Percentiles rank a stretch among this genome's conserved stretches.
These are phyloP conservation scores for Acromyrmex heyeri DNA, from an alignment of 1,140 invertebrate genomes.

Conservation along the genomic window DNA sequence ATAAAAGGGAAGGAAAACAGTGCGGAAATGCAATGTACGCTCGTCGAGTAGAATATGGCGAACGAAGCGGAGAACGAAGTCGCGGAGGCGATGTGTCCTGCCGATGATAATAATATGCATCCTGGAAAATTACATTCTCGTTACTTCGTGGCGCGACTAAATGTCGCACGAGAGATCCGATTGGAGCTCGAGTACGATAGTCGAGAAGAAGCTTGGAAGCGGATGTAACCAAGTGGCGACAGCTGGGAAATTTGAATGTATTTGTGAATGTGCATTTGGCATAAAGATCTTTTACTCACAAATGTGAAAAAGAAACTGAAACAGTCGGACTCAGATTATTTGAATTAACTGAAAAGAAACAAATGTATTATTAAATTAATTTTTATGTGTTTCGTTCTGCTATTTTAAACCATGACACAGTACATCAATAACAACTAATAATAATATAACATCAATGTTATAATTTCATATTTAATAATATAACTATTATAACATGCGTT, in stretches of 20 bases:
- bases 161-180: constrained; percentile 36
- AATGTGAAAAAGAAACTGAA: constrained; percentile 35
- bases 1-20: constrained; percentile 57
- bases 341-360: background rate
- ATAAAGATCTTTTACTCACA: constrained; percentile 22
- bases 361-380: background rate
- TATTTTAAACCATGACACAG: background rate
- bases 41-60: constrained; percentile 44
- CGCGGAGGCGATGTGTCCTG: constrained; percentile 41
- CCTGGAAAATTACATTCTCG: constrained; percentile 75
- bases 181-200: background rate
- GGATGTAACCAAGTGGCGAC: constrained; percentile 50
- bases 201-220: constrained; percentile 26
- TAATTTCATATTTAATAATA: too few species aligned
- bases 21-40: constrained; percentile 40
- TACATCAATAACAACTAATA: too few species aligned
- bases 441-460: too few species aligned
- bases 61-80: constrained; percentile 37
- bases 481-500: too few species aligned
- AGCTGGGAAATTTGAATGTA: constrained; percentile 61
- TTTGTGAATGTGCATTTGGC: constrained; percentile 57
- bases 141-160: constrained; percentile 64
- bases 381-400: background rate
- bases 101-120: constrained; percentile 69
- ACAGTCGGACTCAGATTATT: background rate